A percentile compares a stretch with the other conserved stretches of the same genome.
Evolutionary conservation across 2,113 vertebrate genomes (phyloP).

Genomic region (Myocastor coypus): DNA sequence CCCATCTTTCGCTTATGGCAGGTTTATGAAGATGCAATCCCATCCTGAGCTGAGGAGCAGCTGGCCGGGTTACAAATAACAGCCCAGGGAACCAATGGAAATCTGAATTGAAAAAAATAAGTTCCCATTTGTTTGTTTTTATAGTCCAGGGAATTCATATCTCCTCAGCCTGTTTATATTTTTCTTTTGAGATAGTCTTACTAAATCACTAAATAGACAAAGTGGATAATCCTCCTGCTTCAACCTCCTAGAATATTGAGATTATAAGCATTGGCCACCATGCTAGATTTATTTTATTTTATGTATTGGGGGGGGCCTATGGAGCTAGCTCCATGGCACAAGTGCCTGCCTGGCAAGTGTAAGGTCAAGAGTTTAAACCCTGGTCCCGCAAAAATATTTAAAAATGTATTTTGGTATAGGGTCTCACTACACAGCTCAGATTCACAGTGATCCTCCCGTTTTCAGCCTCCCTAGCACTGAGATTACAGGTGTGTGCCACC

Average conservation of each 20-base stretch:
- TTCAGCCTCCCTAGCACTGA: no score
- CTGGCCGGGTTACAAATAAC: not conserved
- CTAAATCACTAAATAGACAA: not conserved
- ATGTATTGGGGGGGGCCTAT: no score
- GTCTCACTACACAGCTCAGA: no score
- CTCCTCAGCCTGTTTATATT: not conserved
- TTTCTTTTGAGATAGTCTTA: not conserved
- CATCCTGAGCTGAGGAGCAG: not conserved
- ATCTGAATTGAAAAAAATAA: not conserved
- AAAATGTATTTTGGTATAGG: no score
- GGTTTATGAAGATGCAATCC: not conserved
- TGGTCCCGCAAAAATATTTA: no score
- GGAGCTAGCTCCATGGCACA: no score
- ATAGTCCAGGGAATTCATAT: not conserved
- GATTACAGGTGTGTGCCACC: no score
- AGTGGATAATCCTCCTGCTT: not conserved
- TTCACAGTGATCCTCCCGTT: no score
- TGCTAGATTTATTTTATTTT: not conserved
- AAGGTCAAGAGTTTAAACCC: no score
- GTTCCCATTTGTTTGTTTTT: not conserved
- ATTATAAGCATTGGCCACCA: not conserved
- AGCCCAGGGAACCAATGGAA: not conserved
- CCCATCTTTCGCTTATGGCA: not conserved
- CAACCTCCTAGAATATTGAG: not conserved
- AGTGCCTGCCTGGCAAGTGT: no score